phyloP scores from a whole-genome alignment of 2,888 invertebrate species.

The Patella depressa region DNA sequence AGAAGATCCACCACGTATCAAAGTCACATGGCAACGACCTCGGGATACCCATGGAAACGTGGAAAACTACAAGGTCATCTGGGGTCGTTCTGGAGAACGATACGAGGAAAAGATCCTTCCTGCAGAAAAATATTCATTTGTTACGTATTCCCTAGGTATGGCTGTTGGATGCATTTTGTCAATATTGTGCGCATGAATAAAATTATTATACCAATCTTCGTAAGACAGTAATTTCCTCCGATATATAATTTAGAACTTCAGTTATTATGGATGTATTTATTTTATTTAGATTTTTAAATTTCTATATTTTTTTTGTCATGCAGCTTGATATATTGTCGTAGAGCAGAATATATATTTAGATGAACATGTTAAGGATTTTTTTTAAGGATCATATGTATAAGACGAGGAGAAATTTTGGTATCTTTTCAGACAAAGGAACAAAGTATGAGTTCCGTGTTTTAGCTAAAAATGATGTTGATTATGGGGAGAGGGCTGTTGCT shows the following conservation, averaged over 20 bases:
- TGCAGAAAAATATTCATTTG: conserved; percentile 40
- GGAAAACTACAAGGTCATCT: conserved; percentile 57
- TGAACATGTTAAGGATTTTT: too few species aligned
- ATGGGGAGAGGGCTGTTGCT: conserved; percentile 93
- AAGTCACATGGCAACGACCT: conserved; percentile 93
- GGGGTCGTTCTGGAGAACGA: conserved; percentile 59
- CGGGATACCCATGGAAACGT: conserved; percentile 88
- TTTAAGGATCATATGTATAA: too few species aligned
- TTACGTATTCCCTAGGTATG: conserved; percentile 38
- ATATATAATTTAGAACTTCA: too few species aligned
- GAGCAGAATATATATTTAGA: too few species aligned
- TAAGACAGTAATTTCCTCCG: too few species aligned
- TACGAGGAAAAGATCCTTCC: conserved; percentile 54
- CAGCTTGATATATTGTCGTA: too few species aligned
- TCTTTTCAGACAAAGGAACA: conserved; percentile 83
- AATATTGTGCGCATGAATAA: too few species aligned
- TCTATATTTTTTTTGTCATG: too few species aligned
- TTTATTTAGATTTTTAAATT: too few species aligned
- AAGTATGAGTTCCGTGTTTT: conserved; percentile 97
- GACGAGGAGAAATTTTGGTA: not conserved
- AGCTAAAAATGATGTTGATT: conserved; percentile 94
- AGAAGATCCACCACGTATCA: conserved; percentile 89
- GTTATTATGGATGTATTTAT: too few species aligned
- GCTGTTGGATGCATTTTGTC: not conserved
- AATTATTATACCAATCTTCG: too few species aligned